Percentiles rank a stretch among this genome's conserved stretches.
These are phyloP conservation scores for Chymomyza fuscimana DNA, from an alignment of 2,888 invertebrate species.

Conservation along the genomic window DNA sequence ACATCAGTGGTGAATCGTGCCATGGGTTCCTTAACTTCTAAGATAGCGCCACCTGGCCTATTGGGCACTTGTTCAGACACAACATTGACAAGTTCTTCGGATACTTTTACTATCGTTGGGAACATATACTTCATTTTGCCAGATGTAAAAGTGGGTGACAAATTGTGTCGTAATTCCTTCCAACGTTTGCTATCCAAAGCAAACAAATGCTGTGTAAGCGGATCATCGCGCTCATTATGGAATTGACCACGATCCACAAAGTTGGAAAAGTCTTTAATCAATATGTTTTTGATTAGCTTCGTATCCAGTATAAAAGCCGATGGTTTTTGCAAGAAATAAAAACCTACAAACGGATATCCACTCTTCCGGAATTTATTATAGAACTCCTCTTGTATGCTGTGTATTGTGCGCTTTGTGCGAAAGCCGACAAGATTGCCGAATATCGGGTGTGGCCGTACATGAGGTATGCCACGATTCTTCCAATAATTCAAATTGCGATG, in stretches of 20 bases:
- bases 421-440: conserved; percentile 43
- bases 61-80: conserved; percentile 34
- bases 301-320: conserved; percentile 43
- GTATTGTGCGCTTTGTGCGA: conserved; percentile 24
- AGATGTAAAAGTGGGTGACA: conserved; percentile 80
- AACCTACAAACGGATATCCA: conserved; percentile 53
- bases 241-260: conserved; percentile 76
- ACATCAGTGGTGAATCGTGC: conserved; percentile 80
- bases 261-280: conserved; percentile 68
- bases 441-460: conserved; percentile 36
- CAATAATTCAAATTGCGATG: conserved; percentile 36
- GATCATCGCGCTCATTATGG: conserved; percentile 74
- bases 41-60: neutral
- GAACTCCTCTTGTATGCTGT: conserved; percentile 27
- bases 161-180: conserved; percentile 78
- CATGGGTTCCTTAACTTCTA: conserved; percentile 59
- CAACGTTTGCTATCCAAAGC: conserved; percentile 77
- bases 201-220: conserved; percentile 74
- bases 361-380: conserved; percentile 41
- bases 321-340: conserved; percentile 59
- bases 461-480: conserved; percentile 36
- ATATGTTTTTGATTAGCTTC: conserved; percentile 55
- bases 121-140: conserved; percentile 80
- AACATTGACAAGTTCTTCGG: conserved; percentile 43
- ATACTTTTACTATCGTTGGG: conserved; percentile 59